These are phyloP conservation scores for Drosophila mulleri DNA, from an alignment of 2,888 invertebrate genomes.

Conservation along the genomic window DNA sequence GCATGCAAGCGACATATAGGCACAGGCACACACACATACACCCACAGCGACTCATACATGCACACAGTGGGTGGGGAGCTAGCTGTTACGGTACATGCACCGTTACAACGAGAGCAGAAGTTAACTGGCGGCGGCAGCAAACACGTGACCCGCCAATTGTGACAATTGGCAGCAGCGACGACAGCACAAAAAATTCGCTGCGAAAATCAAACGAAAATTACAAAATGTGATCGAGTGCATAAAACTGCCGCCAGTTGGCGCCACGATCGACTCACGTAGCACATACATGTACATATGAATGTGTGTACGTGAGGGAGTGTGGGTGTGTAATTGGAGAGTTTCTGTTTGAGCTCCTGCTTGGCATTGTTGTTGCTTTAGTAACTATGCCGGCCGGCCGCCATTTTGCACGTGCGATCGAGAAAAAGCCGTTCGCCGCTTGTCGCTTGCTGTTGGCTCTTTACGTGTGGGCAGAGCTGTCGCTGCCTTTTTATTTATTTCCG, in stretches of 20 bases:
- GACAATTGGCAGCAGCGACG: slow-evolving; percentile 75
- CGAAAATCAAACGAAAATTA: slow-evolving; percentile 46
- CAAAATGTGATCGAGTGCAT: slow-evolving; percentile 34
- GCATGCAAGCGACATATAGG: slow-evolving; percentile 75
- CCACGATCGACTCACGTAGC: slow-evolving; percentile 35
- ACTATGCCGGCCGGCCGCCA: slow-evolving; percentile 53
- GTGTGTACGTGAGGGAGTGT: background rate
- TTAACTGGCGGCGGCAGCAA: slow-evolving; percentile 75
- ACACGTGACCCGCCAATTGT: slow-evolving; percentile 80
- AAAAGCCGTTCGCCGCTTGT: slow-evolving; percentile 14
- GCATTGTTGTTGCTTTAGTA: slow-evolving; percentile 21
- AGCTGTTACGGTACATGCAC: slow-evolving; percentile 67
- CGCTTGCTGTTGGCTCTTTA: slow-evolving; percentile 1
- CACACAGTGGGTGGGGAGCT: slow-evolving; percentile 16
- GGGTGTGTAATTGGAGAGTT: slow-evolving; percentile 11
- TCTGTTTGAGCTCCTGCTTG: slow-evolving; percentile 12
- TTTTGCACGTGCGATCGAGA: slow-evolving; percentile 63
- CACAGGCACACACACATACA: slow-evolving; percentile 11
- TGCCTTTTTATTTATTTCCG: slow-evolving; percentile 52
- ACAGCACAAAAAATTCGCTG: slow-evolving; percentile 50
- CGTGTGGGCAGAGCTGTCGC: slow-evolving; percentile 31
- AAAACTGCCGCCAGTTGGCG: slow-evolving; percentile 50
- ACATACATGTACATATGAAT: background rate
- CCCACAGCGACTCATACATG: background rate
- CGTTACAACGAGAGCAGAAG: slow-evolving; percentile 79